Percentiles rank a stretch among this genome's conserved stretches.
These are phyloP conservation scores for Pelobates fuscus DNA, from an alignment of 2,113 vertebrate species.

Conservation along the genomic window DNA sequence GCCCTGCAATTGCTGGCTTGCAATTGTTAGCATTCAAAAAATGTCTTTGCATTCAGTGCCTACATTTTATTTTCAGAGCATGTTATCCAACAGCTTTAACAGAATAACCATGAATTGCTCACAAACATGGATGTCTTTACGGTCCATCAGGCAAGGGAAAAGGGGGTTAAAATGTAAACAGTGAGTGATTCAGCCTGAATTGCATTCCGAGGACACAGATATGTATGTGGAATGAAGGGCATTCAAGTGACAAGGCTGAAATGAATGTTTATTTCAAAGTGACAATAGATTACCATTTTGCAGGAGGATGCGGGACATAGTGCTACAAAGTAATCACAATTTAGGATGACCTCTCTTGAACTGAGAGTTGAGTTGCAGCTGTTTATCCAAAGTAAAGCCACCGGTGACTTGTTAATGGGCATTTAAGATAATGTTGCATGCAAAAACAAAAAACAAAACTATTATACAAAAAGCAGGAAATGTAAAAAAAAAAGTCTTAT, in stretches of 20 bases:
- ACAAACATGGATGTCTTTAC: background rate
- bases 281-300: slow-evolving; percentile 41
- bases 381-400: slow-evolving; percentile 10
- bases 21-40: no score
- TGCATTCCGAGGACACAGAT: slow-evolving; percentile 19
- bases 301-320: slow-evolving; percentile 22
- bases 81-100: background rate
- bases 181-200: slow-evolving; percentile 3
- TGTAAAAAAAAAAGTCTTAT: background rate
- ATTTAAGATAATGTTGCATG: no score
- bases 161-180: background rate
- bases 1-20: no score
- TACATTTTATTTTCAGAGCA: no score
- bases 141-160: background rate
- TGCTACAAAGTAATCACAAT: slow-evolving; percentile 20
- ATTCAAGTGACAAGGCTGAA: slow-evolving; percentile 32
- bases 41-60: no score
- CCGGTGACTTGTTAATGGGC: background rate
- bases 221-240: slow-evolving; percentile 34
- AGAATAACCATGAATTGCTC: background rate
- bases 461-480: background rate
- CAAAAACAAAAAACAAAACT: background rate
- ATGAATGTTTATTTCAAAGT: slow-evolving; percentile 32
- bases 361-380: background rate
- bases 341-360: slow-evolving; percentile 22